Percentiles rank a stretch among this genome's conserved stretches.
Conservation (phyloP, 2,888 invertebrate genomes). For the Drosophila emarginata region DNA sequence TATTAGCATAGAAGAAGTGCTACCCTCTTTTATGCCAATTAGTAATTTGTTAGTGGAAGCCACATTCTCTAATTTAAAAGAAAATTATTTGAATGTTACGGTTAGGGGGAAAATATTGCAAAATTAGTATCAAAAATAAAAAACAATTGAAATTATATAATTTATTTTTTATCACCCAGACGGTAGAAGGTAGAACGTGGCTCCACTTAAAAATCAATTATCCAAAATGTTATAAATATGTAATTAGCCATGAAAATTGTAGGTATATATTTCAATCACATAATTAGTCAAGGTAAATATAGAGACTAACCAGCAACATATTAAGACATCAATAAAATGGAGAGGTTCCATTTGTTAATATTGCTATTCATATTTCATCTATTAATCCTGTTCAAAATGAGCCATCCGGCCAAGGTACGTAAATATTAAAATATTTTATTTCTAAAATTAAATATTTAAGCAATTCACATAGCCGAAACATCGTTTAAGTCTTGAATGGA, state of each 20-base stretch:
- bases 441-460: background rate
- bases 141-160: conserved; percentile 4
- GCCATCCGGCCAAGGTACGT: conserved; percentile 26
- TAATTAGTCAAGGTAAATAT: background rate
- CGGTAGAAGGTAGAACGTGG: background rate
- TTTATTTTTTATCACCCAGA: background rate
- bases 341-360: conserved; percentile 18
- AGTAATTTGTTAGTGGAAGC: conserved; percentile 25
- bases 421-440: background rate
- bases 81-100: conserved; percentile 33
- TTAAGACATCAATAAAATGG: conserved; percentile 22
- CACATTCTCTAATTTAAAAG: conserved; percentile 16
- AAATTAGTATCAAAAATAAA: conserved; percentile 9
- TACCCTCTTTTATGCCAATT: conserved; percentile 49
- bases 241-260: conserved; percentile 4
- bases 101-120: conserved; percentile 14
- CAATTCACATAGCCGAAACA: background rate
- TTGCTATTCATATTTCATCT: conserved; percentile 4
- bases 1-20: conserved; percentile 47
- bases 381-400: background rate
- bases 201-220: conserved; percentile 40
- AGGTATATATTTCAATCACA: conserved; percentile 13
- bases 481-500: conserved; percentile 39
- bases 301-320: background rate
- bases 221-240: conserved; percentile 15